phyloP scores from a whole-genome alignment of 2,888 invertebrate genomes.

The Volucella zonaria region DNA sequence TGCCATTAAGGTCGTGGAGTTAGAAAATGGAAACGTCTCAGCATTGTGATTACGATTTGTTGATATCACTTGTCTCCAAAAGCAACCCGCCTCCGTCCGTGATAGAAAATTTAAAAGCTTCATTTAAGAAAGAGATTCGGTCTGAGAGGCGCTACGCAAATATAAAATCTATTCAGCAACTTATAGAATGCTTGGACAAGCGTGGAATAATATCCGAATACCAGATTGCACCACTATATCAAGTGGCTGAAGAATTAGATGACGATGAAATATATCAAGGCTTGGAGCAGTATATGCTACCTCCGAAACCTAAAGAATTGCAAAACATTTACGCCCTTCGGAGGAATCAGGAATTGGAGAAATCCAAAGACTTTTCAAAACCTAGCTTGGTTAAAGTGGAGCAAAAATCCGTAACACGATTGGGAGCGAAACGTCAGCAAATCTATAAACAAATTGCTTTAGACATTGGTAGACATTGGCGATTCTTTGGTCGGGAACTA shows the following conservation, averaged over 20 bases:
- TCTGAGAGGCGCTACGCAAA: conserved; percentile 76
- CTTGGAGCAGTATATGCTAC: conserved; percentile 72
- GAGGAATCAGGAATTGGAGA: conserved; percentile 25
- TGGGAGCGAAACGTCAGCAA: conserved; percentile 76
- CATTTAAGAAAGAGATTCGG: conserved; percentile 76
- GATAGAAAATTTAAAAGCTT: conserved; percentile 76
- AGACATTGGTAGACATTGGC: conserved; percentile 80
- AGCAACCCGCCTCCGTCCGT: conserved; percentile 3
- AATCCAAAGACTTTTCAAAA: neutral
- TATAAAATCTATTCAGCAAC: conserved; percentile 76
- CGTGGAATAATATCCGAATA: conserved; percentile 77
- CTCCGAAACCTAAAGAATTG: conserved; percentile 16
- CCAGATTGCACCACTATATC: conserved; percentile 76
- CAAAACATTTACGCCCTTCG: conserved; percentile 41
- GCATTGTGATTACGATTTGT: conserved; percentile 77
- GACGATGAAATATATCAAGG: conserved; percentile 73
- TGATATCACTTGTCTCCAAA: conserved; percentile 75
- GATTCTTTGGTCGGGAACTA: conserved; percentile 79
- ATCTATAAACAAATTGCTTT: conserved; percentile 78
- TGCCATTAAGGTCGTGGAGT: too few species aligned
- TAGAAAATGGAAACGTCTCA: neutral
- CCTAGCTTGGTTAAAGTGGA: neutral
- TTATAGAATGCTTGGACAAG: conserved; percentile 79
- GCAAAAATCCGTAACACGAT: conserved; percentile 3
- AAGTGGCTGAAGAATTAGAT: conserved; percentile 67